These are phyloP conservation scores for Scaptomyza pallida DNA, from an alignment of 1,140 invertebrate species.

Conservation along the genomic window DNA sequence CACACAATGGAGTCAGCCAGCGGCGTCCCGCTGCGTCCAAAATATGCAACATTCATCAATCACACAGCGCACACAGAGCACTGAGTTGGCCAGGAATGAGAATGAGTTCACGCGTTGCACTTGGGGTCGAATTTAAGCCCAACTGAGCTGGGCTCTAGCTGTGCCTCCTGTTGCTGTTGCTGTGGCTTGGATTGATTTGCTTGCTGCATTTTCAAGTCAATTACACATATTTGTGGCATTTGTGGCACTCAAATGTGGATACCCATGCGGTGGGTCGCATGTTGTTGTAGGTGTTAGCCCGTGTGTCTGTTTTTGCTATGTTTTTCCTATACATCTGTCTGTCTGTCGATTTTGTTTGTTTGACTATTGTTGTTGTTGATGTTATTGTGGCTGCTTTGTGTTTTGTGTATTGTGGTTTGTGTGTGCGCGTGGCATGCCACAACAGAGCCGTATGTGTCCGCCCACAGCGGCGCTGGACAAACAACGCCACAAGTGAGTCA, in stretches of 20 bases:
- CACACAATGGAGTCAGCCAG: constrained; percentile 74
- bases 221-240: constrained; percentile 82
- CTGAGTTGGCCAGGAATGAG: constrained; percentile 61
- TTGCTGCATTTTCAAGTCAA: constrained; percentile 78
- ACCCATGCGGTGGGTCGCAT: constrained; percentile 71
- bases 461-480: constrained; percentile 58
- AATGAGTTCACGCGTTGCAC: constrained; percentile 80
- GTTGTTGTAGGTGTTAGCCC: constrained; percentile 67
- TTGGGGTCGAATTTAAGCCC: constrained; percentile 64
- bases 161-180: constrained; percentile 2
- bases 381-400: no score
- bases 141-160: constrained; percentile 17
- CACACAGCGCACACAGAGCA: constrained; percentile 54
- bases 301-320: constrained; percentile 61
- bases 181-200: constrained; percentile 70
- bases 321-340: constrained; percentile 36
- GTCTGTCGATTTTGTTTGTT: constrained; percentile 40
- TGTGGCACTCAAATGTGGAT: constrained; percentile 76
- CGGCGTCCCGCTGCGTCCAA: constrained; percentile 62
- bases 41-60: constrained; percentile 82
- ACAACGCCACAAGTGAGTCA: constrained; percentile 71
- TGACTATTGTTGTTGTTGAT: not conserved
- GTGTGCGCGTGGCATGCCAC: constrained; percentile 67
- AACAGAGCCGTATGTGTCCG: constrained; percentile 71
- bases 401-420: constrained; percentile 32